A percentile compares a stretch with the other conserved stretches of the same genome.
phyloP scores from a whole-genome alignment of 2,888 invertebrate genomes.

The Nebria brevicollis region DNA sequence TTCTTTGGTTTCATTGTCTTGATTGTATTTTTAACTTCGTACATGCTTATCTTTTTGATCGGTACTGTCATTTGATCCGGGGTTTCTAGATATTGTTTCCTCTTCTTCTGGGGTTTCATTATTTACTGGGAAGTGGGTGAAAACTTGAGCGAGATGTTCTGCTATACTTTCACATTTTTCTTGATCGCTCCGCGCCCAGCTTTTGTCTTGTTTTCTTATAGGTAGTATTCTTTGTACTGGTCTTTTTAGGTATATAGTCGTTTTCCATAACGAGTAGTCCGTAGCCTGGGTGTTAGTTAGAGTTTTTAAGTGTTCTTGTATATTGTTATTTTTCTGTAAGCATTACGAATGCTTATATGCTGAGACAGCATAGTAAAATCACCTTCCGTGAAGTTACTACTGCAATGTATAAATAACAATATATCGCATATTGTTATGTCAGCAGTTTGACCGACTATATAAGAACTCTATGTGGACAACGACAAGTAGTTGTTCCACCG shows the following conservation, averaged over 20 bases:
- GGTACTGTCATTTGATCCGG: slow-evolving; percentile 41
- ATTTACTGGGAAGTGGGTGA: slow-evolving; percentile 46
- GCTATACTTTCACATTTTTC: slow-evolving; percentile 51
- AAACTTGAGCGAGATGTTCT: slow-evolving; percentile 48
- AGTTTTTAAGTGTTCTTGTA: slow-evolving; percentile 33
- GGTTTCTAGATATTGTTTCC: slow-evolving; percentile 34
- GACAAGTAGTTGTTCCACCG: no score
- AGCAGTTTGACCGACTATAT: no score
- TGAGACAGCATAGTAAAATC: no score
- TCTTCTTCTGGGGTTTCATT: slow-evolving; percentile 32
- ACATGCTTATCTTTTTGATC: slow-evolving; percentile 18
- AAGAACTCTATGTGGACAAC: no score
- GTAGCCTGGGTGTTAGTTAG: slow-evolving; percentile 27
- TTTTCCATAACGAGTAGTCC: slow-evolving; percentile 52
- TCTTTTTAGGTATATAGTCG: slow-evolving; percentile 48
- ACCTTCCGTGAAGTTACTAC: no score
- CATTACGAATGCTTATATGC: no score
- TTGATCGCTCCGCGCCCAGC: slow-evolving; percentile 48
- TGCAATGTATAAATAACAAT: no score
- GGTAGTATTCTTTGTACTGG: slow-evolving; percentile 46
- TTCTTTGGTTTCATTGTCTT: slow-evolving; percentile 40
- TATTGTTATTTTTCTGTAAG: slow-evolving; percentile 28
- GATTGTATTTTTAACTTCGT: slow-evolving; percentile 32
- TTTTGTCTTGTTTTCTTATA: slow-evolving; percentile 46
- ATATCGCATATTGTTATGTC: no score